Evolutionary conservation across 2,888 invertebrate species (phyloP), one percentile per base, ranked within the genome.

Genomic region (Helicoverpa assulta): DNA sequence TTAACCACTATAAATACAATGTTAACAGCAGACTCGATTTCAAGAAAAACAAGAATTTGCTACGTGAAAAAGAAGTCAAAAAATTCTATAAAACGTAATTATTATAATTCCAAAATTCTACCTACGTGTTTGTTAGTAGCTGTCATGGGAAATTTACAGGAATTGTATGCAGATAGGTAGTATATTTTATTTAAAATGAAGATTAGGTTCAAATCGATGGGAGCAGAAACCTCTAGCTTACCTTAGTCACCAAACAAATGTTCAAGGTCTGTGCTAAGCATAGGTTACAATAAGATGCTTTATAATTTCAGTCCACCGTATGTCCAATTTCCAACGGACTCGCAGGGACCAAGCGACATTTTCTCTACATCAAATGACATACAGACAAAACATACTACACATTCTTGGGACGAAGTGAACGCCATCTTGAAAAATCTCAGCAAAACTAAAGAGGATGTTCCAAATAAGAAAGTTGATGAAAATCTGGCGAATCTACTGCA

Each of bases 401-500:
- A 85, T 10, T 79, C 88, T 0, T 88, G 87, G 87, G 74, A 84
- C 29, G 60, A 81, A 1, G 82, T 91, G 52, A 85, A 91, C 16
- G 81, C 87, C 47, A 71, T 91, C 26, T 76, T 93, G 56, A 85
- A 86, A 61, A 88, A 84, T 21, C 75, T 89, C 2, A 88, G 85
- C 51, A 78, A 82, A 72, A 84, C 70, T 47, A 78, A 73, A 65
- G 55, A 69, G 12, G 47, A 47, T 10, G 51, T 58, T 37, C 26
- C 72, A 16, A 69, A 61, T 6, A 50, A 69, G 14, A 64, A 62
- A 68, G 63, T 77, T 18, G 80, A 79, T 33, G 53, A 71, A 29
- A 79, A 84, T n/a, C 70, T 85, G 19, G 73, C 79, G 8, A 73
- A 69, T 21, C 60, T 89, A 43, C 64, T 88, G 29, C 82, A 86